A percentile compares a stretch with the other conserved stretches of the same genome.
Evolutionary conservation across 2,888 invertebrate species (phyloP).

Genomic region (Palloptera scutellata): DNA sequence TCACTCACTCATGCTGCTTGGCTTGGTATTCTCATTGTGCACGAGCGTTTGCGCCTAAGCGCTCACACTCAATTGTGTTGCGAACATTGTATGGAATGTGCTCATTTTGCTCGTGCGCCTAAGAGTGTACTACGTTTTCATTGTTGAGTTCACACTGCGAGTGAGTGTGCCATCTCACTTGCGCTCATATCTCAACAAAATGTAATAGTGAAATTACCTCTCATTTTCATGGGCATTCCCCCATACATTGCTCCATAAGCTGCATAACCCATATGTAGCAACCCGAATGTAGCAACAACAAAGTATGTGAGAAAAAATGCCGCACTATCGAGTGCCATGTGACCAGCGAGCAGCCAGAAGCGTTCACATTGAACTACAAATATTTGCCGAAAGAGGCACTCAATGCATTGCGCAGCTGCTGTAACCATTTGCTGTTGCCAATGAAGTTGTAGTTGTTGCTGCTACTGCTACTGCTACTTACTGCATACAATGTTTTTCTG

Average conservation of each 20-base stretch:
- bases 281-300: constrained; percentile 45
- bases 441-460: no score
- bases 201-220: constrained; percentile 6
- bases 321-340: constrained; percentile 22
- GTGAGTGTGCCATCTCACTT: constrained; percentile 19
- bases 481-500: no score
- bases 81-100: not conserved
- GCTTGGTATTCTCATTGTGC: no score
- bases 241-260: constrained; percentile 25
- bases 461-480: no score
- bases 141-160: not conserved
- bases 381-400: not conserved
- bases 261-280: constrained; percentile 17
- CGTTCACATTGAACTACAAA: constrained; percentile 4
- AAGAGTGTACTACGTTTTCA: not conserved
- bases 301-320: constrained; percentile 41
- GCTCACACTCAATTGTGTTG: no score
- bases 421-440: constrained; percentile 9
- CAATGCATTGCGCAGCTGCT: constrained; percentile 22
- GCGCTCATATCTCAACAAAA: constrained; percentile 6
- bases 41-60: no score
- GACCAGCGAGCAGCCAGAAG: not conserved
- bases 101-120: not conserved
- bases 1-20: no score
- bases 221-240: constrained; percentile 14